Evolutionary conservation across 2,113 vertebrate genomes (phyloP).

Genomic region (Genyomyrus donnyi): DNA sequence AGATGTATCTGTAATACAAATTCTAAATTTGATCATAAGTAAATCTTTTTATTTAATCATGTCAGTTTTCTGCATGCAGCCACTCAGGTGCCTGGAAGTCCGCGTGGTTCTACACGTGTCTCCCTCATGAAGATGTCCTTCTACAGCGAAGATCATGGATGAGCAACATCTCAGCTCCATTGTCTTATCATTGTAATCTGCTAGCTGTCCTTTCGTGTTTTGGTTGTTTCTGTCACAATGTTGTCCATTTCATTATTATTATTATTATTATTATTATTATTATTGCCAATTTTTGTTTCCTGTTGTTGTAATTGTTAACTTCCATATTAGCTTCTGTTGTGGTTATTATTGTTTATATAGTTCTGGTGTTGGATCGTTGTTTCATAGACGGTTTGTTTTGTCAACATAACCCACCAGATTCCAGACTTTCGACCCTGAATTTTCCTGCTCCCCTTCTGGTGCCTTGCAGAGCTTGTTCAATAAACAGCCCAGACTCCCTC

Average conservation of each 20-base stretch:
- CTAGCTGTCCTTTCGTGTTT: not conserved
- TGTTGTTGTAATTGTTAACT: not conserved
- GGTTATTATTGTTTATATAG: not conserved
- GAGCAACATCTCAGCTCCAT: not conserved
- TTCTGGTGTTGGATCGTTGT: not conserved
- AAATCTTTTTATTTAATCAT: not conserved
- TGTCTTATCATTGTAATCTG: not conserved
- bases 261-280: not conserved
- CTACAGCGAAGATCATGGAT: not conserved
- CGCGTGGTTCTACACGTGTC: not conserved
- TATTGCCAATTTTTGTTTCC: not conserved
- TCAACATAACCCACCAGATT: no score
- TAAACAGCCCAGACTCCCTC: no score
- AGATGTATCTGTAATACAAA: not conserved
- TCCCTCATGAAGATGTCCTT: not conserved
- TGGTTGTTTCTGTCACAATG: not conserved
- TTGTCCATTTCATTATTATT: not conserved
- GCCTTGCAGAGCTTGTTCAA: no score
- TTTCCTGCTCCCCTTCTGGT: no score
- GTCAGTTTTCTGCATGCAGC: not conserved
- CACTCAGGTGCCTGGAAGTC: not conserved
- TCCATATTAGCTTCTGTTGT: not conserved
- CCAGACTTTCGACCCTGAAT: no score
- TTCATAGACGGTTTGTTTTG: not conserved
- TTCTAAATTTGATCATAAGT: not conserved